Evolutionary conservation across 64 coral and sea anemone genomes (phyloP).

Genomic region (Pocillopora verrucosa): DNA sequence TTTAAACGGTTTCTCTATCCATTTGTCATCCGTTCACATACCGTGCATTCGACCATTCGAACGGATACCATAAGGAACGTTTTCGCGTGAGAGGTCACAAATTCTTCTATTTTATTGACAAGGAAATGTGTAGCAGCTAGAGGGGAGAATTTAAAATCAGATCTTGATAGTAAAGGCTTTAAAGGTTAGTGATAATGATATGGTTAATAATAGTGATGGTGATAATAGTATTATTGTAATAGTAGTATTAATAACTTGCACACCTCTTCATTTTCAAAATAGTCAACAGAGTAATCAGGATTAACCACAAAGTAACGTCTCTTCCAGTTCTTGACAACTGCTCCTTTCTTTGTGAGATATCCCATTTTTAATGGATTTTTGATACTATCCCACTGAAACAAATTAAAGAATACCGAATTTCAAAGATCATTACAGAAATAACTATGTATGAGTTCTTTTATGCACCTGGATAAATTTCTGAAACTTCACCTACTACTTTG

Average conservation of each 20-base stretch:
- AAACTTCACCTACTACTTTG: too few relatives aligned
- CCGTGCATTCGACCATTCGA: not conserved
- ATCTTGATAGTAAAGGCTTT: too few relatives aligned
- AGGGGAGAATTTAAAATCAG: too few relatives aligned
- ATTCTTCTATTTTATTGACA: too few relatives aligned
- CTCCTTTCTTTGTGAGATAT: slow-evolving; percentile 88
- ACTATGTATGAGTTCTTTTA: too few relatives aligned
- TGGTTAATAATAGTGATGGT: too few relatives aligned
- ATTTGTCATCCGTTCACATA: not conserved
- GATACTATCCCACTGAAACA: slow-evolving; percentile 68
- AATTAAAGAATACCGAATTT: not conserved
- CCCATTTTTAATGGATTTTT: slow-evolving; percentile 79
- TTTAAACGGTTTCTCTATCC: not conserved
- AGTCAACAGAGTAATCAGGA: slow-evolving; percentile 79
- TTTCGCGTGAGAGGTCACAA: not conserved
- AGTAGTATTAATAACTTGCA: not conserved
- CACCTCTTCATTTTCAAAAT: slow-evolving; percentile 94
- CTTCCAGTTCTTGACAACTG: slow-evolving; percentile 90
- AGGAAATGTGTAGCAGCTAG: too few relatives aligned
- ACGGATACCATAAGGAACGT: not conserved
- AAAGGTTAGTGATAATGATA: too few relatives aligned
- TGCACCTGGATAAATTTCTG: too few relatives aligned
- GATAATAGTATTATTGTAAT: too few relatives aligned
- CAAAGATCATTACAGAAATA: not conserved
- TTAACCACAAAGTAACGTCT: slow-evolving; percentile 92